Percentiles rank a stretch among this genome's conserved stretches.
Evolutionary conservation across 2,113 vertebrate species (phyloP).

Genomic region (Peucedramus taeniatus): DNA sequence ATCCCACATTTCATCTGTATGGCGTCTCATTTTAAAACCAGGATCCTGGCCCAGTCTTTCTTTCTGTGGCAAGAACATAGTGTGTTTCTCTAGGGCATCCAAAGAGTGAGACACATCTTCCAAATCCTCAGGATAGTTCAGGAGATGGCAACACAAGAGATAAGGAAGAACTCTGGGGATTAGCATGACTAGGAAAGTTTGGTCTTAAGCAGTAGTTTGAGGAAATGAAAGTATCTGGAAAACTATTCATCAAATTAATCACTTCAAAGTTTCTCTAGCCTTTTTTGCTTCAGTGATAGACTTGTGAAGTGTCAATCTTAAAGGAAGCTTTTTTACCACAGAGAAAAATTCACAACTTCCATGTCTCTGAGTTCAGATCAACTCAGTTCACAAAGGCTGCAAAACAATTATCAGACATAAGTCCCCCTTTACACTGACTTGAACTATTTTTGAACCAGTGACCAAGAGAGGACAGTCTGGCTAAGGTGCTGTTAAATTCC

Average conservation of each 20-base stretch:
- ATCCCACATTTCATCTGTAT: not conserved
- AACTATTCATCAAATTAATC: not conserved
- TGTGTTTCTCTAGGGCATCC: not conserved
- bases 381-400: not conserved
- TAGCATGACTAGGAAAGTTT: not conserved
- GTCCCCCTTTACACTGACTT: not conserved
- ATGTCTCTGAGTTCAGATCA: not conserved
- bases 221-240: not conserved
- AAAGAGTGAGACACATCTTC: not conserved
- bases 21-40: not conserved
- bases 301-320: not conserved
- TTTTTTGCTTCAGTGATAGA: not conserved
- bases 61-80: not conserved
- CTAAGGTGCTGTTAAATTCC: not conserved
- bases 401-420: not conserved
- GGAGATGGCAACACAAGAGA: not conserved
- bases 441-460: not conserved
- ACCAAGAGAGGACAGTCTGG: not conserved
- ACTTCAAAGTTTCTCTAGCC: not conserved
- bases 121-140: not conserved
- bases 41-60: not conserved
- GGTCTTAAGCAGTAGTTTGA: not conserved
- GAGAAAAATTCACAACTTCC: not conserved
- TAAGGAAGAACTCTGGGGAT: not conserved
- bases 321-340: not conserved